These are phyloP conservation scores for Arothron firmamentum DNA, from an alignment of 2,113 vertebrate genomes.

Conservation along the genomic window DNA sequence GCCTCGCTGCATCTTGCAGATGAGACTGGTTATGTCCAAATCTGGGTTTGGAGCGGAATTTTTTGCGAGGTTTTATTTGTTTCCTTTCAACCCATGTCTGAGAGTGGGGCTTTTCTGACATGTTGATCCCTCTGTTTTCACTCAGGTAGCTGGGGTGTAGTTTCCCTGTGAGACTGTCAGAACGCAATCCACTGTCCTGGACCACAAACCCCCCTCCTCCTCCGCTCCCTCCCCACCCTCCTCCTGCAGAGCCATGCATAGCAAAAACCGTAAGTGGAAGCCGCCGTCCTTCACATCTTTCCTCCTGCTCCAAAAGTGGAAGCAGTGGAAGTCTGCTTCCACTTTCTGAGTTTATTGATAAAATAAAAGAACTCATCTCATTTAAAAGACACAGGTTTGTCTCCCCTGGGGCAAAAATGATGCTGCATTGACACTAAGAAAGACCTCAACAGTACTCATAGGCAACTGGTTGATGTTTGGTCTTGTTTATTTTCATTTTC, in stretches of 20 bases:
- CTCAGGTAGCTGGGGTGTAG: conserved; percentile 73
- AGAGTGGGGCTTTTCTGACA: conserved; percentile 19
- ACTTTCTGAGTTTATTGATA: not conserved
- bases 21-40: too few relatives aligned
- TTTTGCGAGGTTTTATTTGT: not conserved
- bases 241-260: conserved; percentile 75
- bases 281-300: conserved; percentile 29
- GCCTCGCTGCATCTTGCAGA: too few relatives aligned
- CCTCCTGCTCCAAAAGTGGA: not conserved
- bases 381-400: too few relatives aligned
- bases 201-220: conserved; percentile 44
- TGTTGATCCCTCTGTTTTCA: conserved; percentile 52
- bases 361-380: too few relatives aligned
- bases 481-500: conserved; percentile 22
- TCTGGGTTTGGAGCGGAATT: not conserved
- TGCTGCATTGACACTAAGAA: not conserved
- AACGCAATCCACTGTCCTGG: conserved; percentile 65
- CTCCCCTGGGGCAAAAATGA: too few relatives aligned
- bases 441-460: not conserved
- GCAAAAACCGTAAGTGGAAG: conserved; percentile 77
- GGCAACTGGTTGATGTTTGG: not conserved
- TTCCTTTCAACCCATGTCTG: not conserved
- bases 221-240: conserved; percentile 45
- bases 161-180: conserved; percentile 69
- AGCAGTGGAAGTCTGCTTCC: conserved; percentile 14